phyloP scores from a whole-genome alignment of 2,113 vertebrate genomes.

The Lophius piscatorius region DNA sequence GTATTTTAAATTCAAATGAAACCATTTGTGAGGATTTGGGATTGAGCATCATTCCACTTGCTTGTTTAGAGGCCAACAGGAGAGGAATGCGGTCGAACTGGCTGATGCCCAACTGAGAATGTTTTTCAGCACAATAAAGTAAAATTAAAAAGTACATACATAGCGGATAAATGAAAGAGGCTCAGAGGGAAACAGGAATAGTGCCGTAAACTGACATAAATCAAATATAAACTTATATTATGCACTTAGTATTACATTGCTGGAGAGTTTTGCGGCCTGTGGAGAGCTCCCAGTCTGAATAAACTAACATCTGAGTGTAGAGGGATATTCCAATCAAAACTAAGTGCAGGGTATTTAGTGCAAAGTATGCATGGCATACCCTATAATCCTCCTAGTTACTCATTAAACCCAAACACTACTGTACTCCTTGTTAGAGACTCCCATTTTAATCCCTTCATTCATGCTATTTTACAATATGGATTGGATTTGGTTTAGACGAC shows the following conservation, averaged over 20 bases:
- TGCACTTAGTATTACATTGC: slow-evolving; percentile 26
- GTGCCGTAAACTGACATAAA: slow-evolving; percentile 23
- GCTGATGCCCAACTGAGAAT: slow-evolving; percentile 25
- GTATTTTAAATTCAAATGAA: slow-evolving; percentile 52
- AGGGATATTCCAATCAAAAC: slow-evolving; percentile 41
- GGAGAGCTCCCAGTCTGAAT: slow-evolving; percentile 21
- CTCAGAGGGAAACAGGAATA: slow-evolving; percentile 8
- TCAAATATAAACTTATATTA: slow-evolving; percentile 31
- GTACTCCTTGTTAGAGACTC: slow-evolving; percentile 29
- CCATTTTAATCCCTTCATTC: no score
- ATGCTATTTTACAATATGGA: slow-evolving; percentile 13
- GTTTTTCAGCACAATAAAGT: slow-evolving; percentile 38
- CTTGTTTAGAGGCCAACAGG: slow-evolving; percentile 44
- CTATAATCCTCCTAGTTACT: slow-evolving; percentile 48
- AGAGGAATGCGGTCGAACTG: slow-evolving; percentile 38
- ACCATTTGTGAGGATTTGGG: slow-evolving; percentile 32
- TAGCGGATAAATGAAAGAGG: slow-evolving; percentile 27
- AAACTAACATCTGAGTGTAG: slow-evolving; percentile 27
- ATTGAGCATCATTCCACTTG: slow-evolving; percentile 47
- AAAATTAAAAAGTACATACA: slow-evolving; percentile 41
- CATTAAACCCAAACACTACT: slow-evolving; percentile 40
- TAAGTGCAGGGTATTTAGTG: slow-evolving; percentile 28
- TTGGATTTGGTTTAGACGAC: slow-evolving; percentile 26
- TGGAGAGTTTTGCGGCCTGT: slow-evolving; percentile 2
- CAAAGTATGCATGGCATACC: slow-evolving; percentile 29